Evolutionary conservation across 2,888 invertebrate genomes (phyloP).

Genomic region (Bhutanitis thaidina): DNA sequence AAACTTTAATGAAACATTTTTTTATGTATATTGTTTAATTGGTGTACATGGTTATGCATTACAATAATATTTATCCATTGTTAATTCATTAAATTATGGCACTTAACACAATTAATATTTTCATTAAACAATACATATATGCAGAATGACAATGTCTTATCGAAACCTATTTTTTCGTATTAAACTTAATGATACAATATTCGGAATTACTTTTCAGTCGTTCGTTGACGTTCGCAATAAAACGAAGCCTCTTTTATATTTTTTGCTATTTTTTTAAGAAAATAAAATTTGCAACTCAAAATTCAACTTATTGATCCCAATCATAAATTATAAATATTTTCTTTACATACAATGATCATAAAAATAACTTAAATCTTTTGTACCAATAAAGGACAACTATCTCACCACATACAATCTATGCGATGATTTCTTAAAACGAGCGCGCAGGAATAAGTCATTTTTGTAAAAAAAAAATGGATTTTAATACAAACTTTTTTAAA

Average conservation of each 20-base stretch:
- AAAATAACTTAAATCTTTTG: constrained; percentile 68
- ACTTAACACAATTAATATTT: constrained; percentile 72
- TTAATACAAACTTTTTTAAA: constrained; percentile 73
- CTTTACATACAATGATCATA: constrained; percentile 50
- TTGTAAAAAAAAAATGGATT: constrained; percentile 63
- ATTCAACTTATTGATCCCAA: constrained; percentile 74
- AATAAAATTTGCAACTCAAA: constrained; percentile 68
- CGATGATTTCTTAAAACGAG: constrained; percentile 55
- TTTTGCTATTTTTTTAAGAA: constrained; percentile 51
- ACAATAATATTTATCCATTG: constrained; percentile 75
- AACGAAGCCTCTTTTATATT: constrained; percentile 64
- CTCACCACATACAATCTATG: constrained; percentile 45
- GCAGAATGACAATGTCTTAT: constrained; percentile 60
- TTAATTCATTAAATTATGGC: constrained; percentile 80
- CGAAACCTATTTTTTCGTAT: constrained; percentile 48
- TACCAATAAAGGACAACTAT: constrained; percentile 72
- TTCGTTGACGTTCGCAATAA: constrained; percentile 66
- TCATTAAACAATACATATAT: constrained; percentile 61
- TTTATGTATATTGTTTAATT: constrained; percentile 70
- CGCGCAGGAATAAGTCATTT: constrained; percentile 72
- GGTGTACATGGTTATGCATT: constrained; percentile 79
- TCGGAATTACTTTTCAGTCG: constrained; percentile 78
- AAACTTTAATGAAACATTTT: constrained; percentile 45
- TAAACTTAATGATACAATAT: constrained; percentile 52
- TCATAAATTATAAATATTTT: constrained; percentile 67